These are phyloP conservation scores for Sialia sialis DNA, from an alignment of 2,113 vertebrate species.

Conservation along the genomic window DNA sequence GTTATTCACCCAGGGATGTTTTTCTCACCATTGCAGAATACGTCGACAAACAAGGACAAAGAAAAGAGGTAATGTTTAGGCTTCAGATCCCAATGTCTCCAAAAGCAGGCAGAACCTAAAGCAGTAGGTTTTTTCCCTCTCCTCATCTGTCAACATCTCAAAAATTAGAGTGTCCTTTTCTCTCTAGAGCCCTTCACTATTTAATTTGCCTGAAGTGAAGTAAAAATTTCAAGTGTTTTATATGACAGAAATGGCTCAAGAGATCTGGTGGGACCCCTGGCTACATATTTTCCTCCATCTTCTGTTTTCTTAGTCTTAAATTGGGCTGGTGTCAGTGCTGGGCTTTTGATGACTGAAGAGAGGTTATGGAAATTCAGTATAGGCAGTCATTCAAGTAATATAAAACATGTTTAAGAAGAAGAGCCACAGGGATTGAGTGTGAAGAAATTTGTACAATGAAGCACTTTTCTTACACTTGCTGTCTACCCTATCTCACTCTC, in stretches of 20 bases:
- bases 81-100: not conserved
- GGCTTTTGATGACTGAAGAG: not conserved
- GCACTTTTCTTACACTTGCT: not conserved
- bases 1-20: not conserved
- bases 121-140: rapidly evolving
- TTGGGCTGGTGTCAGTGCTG: not conserved
- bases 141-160: not conserved
- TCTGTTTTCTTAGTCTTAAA: not conserved
- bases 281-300: not conserved
- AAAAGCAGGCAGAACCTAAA: not conserved
- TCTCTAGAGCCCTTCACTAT: not conserved
- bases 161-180: not conserved
- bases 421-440: not conserved
- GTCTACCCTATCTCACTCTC: not conserved
- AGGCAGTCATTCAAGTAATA: not conserved
- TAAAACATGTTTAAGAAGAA: not conserved
- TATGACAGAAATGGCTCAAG: not conserved
- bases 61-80: not conserved
- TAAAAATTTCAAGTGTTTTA: not conserved
- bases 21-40: not conserved
- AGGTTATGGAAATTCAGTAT: not conserved
- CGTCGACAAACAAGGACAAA: not conserved
- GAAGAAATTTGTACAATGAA: not conserved
- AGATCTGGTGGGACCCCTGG: not conserved
- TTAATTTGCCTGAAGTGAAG: not conserved